phyloP scores from a whole-genome alignment of 2,113 vertebrate genomes.

The Antechinus flavipes region DNA sequence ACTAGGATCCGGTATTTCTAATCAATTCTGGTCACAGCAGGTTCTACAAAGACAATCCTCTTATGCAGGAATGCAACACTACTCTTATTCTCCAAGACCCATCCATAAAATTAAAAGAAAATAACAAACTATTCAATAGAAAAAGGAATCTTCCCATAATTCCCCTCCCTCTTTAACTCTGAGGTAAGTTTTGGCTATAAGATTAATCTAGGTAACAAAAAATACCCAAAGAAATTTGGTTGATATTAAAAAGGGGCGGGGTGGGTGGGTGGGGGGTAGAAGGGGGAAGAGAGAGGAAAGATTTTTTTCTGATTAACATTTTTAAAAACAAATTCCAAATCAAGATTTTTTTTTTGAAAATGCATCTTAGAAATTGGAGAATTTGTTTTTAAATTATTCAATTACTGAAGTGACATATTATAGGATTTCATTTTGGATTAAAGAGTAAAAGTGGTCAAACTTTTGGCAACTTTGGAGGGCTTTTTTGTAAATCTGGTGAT shows the following conservation, averaged over 20 bases:
- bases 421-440: not conserved
- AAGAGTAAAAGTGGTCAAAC: not conserved
- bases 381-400: not conserved
- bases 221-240: not conserved
- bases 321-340: not conserved
- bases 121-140: conserved; percentile 3
- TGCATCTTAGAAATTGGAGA: not conserved
- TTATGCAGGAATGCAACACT: conserved; percentile 77
- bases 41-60: conserved; percentile 63
- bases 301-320: not conserved
- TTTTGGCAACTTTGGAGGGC: not conserved
- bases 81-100: conserved; percentile 73
- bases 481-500: not conserved
- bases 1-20: conserved; percentile 79
- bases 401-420: not conserved
- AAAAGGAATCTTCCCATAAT: not conserved
- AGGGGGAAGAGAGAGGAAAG: not conserved
- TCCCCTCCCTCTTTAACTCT: not conserved
- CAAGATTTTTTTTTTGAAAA: not conserved
- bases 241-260: not conserved
- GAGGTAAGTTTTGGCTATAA: conserved; percentile 35
- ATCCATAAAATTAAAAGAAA: conserved; percentile 60
- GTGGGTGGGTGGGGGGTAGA: too few species aligned
- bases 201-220: conserved; percentile 9
- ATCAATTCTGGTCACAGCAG: conserved; percentile 79